Evolutionary conservation across 2,113 vertebrate species (phyloP), one percentile per base, ranked within the genome.

Genomic region (Psophia crepitans): DNA sequence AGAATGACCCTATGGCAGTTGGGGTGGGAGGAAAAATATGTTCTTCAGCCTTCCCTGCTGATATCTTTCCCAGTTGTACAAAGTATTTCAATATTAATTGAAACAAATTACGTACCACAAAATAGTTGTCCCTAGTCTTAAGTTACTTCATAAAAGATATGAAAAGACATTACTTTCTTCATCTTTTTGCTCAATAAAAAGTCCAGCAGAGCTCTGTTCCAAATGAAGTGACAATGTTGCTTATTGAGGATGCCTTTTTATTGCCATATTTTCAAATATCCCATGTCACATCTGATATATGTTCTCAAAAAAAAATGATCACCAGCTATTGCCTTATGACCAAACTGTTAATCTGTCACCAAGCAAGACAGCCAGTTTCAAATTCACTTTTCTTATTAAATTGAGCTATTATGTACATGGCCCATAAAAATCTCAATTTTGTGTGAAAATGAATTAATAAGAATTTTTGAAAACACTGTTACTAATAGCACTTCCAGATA

Each of bases 391-490:
- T 76, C 39, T 60, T 79, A 39, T 75, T 84, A 74, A 84, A 78
- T 32, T 64, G 58, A 80, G 7, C 27, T 75, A 51, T 84, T 71
- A 75, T 28, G 6, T 56, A 60, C 77, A 79, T 48, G 11, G 51
- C 4, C n/a, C 18, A 60, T 66, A 84, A 92, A 78, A 74, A 85
- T 39, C 12, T 84, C 43, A 87, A 8, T 6, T 81, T 77, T 77
- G 3, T 63, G 41, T 66, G 84, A 51, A 80, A 92, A 61, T 48
- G 11, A 78, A 89, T 84, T 66, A 87, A 75, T 75, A 84, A 53
- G 32, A 87, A 65, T 71, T 91, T 82, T 87, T 44, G 32, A 89
- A 95, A 94, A 65, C 35, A n/a, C 10, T 87, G 15, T 64, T 91
- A 10, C 81, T 87, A 61, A 76, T 57, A 79, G 24, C 24, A 41